These are phyloP conservation scores for Hetaerina titia DNA, from an alignment of 2,888 invertebrate genomes.

Conservation along the genomic window DNA sequence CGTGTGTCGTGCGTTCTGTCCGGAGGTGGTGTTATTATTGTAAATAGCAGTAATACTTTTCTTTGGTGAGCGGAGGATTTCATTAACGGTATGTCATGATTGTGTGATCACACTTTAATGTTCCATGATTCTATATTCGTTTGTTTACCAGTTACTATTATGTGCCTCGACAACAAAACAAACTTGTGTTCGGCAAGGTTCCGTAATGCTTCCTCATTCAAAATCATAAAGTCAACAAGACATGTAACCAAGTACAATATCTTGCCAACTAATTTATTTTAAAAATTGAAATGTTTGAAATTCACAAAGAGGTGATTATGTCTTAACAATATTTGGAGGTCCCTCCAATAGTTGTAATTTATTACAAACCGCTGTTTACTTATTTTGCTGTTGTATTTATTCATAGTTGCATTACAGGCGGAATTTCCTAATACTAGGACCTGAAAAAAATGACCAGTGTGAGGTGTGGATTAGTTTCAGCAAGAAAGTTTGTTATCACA, in stretches of 20 bases:
- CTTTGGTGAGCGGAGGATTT: not conserved
- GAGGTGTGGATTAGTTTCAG: slow-evolving; percentile 70
- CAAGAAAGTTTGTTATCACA: slow-evolving; percentile 70
- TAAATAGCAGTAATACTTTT: not conserved
- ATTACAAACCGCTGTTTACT: too few species aligned
- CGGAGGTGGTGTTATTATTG: not conserved
- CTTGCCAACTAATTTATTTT: not conserved
- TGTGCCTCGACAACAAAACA: slow-evolving; percentile 7
- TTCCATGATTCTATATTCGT: not conserved
- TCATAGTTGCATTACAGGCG: not conserved
- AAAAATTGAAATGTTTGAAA: not conserved
- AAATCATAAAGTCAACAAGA: not conserved
- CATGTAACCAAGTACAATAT: not conserved
- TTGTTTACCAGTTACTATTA: slow-evolving; percentile 59
- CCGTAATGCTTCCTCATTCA: not conserved
- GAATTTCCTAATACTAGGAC: not conserved
- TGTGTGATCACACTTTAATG: not conserved
- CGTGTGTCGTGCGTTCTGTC: slow-evolving; percentile 19
- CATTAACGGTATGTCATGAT: slow-evolving; percentile 11
- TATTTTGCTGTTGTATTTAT: not conserved
- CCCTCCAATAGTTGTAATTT: not conserved
- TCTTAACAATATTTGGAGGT: not conserved
- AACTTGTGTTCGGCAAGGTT: not conserved
- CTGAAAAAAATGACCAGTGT: slow-evolving; percentile 70
- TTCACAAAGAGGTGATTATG: not conserved